Evolutionary conservation across 2,888 invertebrate genomes (phyloP).

Genomic region (Callyntrura guangdongensis): DNA sequence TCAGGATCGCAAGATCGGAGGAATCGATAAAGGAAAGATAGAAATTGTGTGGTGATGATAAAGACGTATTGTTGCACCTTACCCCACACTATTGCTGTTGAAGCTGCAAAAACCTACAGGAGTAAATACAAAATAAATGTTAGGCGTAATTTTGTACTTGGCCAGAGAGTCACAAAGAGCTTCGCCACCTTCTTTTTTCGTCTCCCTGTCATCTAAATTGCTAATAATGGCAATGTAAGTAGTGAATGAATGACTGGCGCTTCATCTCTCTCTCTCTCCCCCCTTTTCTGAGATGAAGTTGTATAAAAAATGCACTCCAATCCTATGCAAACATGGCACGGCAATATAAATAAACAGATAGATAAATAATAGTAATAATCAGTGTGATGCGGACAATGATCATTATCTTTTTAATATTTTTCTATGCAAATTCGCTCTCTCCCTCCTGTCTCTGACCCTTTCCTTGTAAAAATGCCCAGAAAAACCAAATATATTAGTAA

Average conservation of each 20-base stretch:
- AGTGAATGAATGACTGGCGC: background rate
- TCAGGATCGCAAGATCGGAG: background rate
- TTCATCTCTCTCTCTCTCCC: too few relatives aligned
- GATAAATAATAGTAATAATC: constrained; percentile 43
- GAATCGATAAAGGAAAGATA: background rate
- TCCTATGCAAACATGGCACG: too few relatives aligned
- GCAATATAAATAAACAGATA: background rate
- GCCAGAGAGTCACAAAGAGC: background rate
- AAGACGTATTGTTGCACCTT: constrained; percentile 52
- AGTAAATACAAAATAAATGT: constrained; percentile 7
- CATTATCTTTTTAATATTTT: constrained; percentile 54
- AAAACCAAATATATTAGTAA: background rate
- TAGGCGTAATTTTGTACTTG: background rate
- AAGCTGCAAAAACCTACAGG: background rate
- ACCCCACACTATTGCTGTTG: constrained; percentile 56
- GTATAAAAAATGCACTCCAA: background rate
- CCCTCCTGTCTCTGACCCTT: background rate
- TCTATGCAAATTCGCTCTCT: constrained; percentile 31
- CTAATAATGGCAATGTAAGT: background rate
- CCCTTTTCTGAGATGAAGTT: background rate
- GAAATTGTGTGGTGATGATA: constrained; percentile 36
- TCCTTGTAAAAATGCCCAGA: constrained; percentile 9
- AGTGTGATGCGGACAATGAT: constrained; percentile 9
- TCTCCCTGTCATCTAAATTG: constrained; percentile 33
- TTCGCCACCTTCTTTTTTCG: background rate